Percentiles rank a stretch among this genome's conserved stretches.
Conservation (phyloP, 2,797 vertebrate species). For the Gallinago solitaria region DNA sequence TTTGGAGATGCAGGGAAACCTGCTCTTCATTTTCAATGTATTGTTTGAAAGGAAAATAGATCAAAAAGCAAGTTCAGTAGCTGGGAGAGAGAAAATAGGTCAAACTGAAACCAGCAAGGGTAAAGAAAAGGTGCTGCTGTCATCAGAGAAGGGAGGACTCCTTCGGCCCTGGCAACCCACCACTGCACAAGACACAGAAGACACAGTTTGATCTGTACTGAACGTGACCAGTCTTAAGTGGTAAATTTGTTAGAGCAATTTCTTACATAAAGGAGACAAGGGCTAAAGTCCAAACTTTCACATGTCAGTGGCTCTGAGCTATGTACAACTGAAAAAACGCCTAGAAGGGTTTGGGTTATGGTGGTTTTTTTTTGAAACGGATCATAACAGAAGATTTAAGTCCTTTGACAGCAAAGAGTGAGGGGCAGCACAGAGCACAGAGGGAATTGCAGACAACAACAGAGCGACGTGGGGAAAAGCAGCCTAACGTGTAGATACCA, state of each 20-base stretch:
- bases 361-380: not conserved
- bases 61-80: not conserved
- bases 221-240: not conserved
- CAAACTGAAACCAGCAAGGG: not conserved
- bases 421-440: not conserved
- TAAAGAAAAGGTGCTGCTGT: not conserved
- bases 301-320: not conserved
- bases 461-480: fast-evolving
- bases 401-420: not conserved
- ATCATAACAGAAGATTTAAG: not conserved
- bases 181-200: too few species aligned
- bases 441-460: not conserved
- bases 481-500: fast-evolving
- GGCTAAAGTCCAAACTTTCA: conserved; percentile 15
- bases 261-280: not conserved
- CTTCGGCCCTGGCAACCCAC: not conserved
- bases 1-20: not conserved
- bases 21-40: not conserved
- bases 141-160: not conserved
- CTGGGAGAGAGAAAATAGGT: not conserved
- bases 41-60: not conserved
- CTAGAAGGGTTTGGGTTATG: not conserved
- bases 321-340: not conserved
- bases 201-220: not conserved
- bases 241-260: not conserved